These are phyloP conservation scores for Tridacna crocea DNA, from an alignment of 2,888 invertebrate species.

Conservation along the genomic window DNA sequence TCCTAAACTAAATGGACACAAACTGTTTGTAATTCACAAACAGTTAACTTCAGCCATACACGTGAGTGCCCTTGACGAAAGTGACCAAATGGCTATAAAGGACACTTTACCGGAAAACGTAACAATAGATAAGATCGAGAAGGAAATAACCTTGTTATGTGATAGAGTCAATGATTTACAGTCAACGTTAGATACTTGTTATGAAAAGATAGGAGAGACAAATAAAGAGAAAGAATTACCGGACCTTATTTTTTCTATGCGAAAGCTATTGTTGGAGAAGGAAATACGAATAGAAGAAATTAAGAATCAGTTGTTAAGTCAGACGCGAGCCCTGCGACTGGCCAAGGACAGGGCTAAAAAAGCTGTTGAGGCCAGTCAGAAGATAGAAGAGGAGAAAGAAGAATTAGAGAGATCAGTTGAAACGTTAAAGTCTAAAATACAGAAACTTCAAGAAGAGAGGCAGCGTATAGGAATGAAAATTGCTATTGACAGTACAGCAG, in stretches of 20 bases:
- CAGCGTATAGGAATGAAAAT: slow-evolving; percentile 60
- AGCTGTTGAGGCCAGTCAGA: slow-evolving; percentile 28
- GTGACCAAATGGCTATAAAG: slow-evolving; percentile 58
- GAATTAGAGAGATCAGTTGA: slow-evolving; percentile 48
- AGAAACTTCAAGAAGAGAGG: slow-evolving; percentile 56
- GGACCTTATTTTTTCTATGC: slow-evolving; percentile 47
- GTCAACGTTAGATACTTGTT: slow-evolving; percentile 52
- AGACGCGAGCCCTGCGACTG: slow-evolving; percentile 26
- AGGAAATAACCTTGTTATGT: slow-evolving; percentile 46
- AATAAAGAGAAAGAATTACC: slow-evolving; percentile 54
- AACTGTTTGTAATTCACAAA: slow-evolving; percentile 52
- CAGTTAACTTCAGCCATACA: slow-evolving; percentile 46
- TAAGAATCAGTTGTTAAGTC: slow-evolving; percentile 43
- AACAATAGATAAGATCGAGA: slow-evolving; percentile 57
- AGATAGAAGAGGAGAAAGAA: slow-evolving; percentile 49
- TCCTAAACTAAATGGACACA: slow-evolving; percentile 38
- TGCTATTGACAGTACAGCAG: slow-evolving; percentile 40
- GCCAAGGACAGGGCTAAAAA: slow-evolving; percentile 42
- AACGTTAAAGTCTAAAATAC: slow-evolving; percentile 53
- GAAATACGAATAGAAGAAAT: slow-evolving; percentile 57
- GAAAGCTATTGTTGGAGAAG: slow-evolving; percentile 47
- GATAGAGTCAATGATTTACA: slow-evolving; percentile 56
- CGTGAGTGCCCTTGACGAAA: slow-evolving; percentile 52
- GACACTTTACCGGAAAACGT: slow-evolving; percentile 56
- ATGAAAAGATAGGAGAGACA: slow-evolving; percentile 58